Percentiles rank a stretch among this genome's conserved stretches.
Conservation (phyloP, 2,113 vertebrate genomes). For the Pyxicephalus adspersus region DNA sequence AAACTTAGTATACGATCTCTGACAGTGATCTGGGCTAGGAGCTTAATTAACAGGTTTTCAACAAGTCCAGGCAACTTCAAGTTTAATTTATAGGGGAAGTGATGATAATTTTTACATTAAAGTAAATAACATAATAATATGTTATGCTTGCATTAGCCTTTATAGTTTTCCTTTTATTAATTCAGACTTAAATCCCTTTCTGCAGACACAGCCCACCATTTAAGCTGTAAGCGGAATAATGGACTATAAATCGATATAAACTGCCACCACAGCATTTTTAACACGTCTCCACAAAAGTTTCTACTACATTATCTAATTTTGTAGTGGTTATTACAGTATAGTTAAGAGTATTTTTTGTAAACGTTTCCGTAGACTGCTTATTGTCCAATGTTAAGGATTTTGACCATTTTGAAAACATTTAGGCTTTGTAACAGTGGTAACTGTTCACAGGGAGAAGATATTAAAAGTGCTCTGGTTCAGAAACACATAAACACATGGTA, state of each 20-base stretch:
- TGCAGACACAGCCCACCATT: constrained; percentile 15
- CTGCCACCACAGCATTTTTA: not conserved
- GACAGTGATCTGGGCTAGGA: not conserved
- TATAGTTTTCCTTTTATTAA: constrained; percentile 29
- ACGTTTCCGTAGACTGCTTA: no score
- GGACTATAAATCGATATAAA: constrained; percentile 7
- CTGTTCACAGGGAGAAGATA: no score
- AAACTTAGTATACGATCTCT: no score
- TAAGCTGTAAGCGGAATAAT: constrained; percentile 9
- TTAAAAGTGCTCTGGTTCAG: no score
- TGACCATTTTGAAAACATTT: no score
- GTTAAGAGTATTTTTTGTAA: no score
- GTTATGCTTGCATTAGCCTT: constrained; percentile 14
- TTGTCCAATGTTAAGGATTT: no score
- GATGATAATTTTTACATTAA: constrained; percentile 30
- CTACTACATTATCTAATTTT: no score
- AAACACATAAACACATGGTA: no score
- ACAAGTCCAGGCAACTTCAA: constrained; percentile 6
- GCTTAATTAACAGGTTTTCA: not conserved
- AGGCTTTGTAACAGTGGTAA: no score
- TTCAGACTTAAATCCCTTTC: constrained; percentile 19
- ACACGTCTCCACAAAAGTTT: no score
- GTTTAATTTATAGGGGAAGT: constrained; percentile 25
- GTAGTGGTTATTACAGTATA: no score
- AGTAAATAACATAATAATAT: constrained; percentile 34